Evolutionary conservation across 2,888 invertebrate species (phyloP).

Genomic region (Phytoseiulus persimilis): DNA sequence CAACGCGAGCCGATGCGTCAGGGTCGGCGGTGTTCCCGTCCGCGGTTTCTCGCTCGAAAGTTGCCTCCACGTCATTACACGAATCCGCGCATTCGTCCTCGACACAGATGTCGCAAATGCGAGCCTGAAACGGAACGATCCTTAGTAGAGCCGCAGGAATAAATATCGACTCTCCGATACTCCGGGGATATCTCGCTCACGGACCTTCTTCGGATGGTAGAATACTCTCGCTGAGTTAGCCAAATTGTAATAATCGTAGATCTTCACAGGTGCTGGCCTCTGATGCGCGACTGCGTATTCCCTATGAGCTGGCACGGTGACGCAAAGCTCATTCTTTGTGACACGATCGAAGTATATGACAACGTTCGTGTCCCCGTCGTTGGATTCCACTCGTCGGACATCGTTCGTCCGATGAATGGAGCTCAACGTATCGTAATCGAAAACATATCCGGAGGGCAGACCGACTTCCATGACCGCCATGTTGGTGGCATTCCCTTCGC

Average conservation of each 20-base stretch:
- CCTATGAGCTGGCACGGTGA: conserved; percentile 46
- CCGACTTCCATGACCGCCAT: conserved; percentile 83
- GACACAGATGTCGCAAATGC: conserved; percentile 43
- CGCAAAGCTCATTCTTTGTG: conserved; percentile 46
- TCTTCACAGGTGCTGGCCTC: conserved; percentile 46
- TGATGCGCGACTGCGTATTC: conserved; percentile 46
- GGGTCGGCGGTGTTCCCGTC: conserved; percentile 6
- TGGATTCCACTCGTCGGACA: conserved; percentile 62
- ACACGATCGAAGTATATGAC: conserved; percentile 67
- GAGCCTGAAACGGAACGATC: background rate
- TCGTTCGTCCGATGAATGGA: conserved; percentile 42
- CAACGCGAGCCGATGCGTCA: background rate
- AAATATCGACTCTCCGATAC: too few species aligned
- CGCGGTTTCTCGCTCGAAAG: conserved; percentile 12
- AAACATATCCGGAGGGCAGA: conserved; percentile 81
- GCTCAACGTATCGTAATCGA: conserved; percentile 57
- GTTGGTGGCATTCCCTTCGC: conserved; percentile 58
- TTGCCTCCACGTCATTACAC: conserved; percentile 42
- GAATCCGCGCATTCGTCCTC: conserved; percentile 43
- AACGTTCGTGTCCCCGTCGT: conserved; percentile 60
- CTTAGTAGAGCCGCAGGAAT: background rate
- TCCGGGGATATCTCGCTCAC: background rate
- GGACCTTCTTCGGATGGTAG: conserved; percentile 43
- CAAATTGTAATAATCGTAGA: conserved; percentile 47
- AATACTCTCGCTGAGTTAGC: conserved; percentile 45